These are phyloP conservation scores for Holacanthella duospinosa DNA, from an alignment of 2,888 invertebrate genomes.

Conservation along the genomic window DNA sequence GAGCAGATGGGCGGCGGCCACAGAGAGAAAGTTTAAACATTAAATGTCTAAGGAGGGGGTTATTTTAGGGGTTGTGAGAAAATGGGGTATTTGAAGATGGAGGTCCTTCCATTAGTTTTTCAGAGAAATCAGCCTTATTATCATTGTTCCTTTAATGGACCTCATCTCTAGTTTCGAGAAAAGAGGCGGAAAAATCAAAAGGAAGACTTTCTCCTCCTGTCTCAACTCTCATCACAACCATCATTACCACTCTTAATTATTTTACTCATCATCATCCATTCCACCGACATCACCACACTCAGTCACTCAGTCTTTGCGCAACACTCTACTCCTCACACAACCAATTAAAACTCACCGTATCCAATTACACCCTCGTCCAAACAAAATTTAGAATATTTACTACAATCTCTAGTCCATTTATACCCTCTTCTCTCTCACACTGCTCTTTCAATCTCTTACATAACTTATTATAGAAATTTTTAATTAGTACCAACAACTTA, in stretches of 20 bases:
- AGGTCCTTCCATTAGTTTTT: neutral
- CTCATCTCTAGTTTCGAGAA: neutral
- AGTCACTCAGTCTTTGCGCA: no score
- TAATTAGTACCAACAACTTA: no score
- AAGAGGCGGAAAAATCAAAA: neutral
- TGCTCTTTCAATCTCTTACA: no score
- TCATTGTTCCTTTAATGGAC: conserved; percentile 10
- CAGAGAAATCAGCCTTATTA: neutral
- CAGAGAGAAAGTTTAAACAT: conserved; percentile 17
- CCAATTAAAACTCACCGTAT: no score
- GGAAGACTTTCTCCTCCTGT: neutral
- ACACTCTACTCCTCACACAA: no score
- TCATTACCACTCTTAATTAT: conserved; percentile 5
- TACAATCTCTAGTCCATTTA: no score
- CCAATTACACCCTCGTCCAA: no score
- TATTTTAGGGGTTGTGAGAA: neutral
- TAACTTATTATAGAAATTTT: no score
- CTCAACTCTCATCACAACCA: conserved; percentile 7
- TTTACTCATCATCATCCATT: neutral
- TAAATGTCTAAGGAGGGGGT: conserved; percentile 7
- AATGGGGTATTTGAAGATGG: neutral
- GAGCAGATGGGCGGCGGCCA: conserved; percentile 16
- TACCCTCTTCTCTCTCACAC: no score
- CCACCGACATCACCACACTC: no score
- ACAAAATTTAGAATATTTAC: no score